Evolutionary conservation across 1,140 invertebrate genomes (phyloP), one percentile per base, ranked within the genome.

Genomic region (Philotrypesis tridentata): DNA sequence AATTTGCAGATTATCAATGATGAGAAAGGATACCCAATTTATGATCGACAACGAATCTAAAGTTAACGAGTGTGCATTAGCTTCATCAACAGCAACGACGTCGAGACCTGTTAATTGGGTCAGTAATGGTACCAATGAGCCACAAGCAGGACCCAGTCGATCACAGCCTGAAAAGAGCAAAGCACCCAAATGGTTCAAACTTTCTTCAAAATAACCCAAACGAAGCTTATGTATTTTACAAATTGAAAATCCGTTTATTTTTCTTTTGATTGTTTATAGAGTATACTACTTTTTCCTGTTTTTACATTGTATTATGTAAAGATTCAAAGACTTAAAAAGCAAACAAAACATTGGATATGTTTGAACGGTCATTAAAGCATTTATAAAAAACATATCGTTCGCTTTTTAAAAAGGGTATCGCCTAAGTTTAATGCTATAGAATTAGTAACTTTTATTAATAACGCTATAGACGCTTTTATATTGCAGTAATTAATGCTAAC

Each of bases 161-260:
- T 3, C 33, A 1, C 27, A 31, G 17, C 67, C 40, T 12, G 7
- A 79, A 61, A 85, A 84, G 77, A 87, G 84, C 63, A 89, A 90
- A 85, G 85, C 89, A 67, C 91, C 91, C 21, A 92, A 92, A 82
- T 93, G 91, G 92, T 92, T 92, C 73, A 71, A 79, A 12, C 77
- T 71, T 7, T 70, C 61, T 8, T 23, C 31, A 6, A 78, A 78
- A 78, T 78, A 68, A 29, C 67, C 12, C 67, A 3, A 37, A 37
- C 9, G 17, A 9, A 21, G 33, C 40, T 23, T 48, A 9, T 11
- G 7, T 40, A 43, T 37, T 70, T 70, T 8, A 70, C 17, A 43
- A 43, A 11, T 43, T 8, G 48, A 8, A 17, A 17, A 21, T n/a
- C 21, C 21, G n/a, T n/a, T n/a, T n/a, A n/a, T n/a, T n/a, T n/a